A percentile compares a stretch with the other conserved stretches of the same genome.
phyloP scores from a whole-genome alignment of 2,888 invertebrate genomes.

The Hydroisotoma schaefferi region DNA sequence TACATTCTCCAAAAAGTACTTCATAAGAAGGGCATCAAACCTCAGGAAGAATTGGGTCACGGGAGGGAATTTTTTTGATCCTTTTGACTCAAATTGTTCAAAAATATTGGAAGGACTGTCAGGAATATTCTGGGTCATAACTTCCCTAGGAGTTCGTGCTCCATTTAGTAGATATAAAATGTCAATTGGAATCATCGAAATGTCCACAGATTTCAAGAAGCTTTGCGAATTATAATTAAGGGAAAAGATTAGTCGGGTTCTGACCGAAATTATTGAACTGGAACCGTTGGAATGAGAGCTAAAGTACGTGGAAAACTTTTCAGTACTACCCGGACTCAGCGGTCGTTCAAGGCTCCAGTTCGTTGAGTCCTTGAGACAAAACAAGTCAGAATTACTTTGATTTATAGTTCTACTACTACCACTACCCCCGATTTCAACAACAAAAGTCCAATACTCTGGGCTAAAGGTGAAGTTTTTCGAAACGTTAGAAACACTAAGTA shows the following conservation, averaged over 20 bases:
- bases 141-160: not conserved
- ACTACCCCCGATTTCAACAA: constrained; percentile 15
- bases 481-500: constrained; percentile 26
- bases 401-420: no score
- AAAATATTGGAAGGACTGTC: not conserved
- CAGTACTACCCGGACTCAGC: constrained; percentile 21
- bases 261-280: constrained; percentile 7
- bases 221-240: constrained; percentile 18
- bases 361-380: constrained; percentile 12
- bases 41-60: constrained; percentile 30
- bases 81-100: not conserved
- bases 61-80: constrained; percentile 13
- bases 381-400: no score
- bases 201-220: constrained; percentile 17
- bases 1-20: constrained; percentile 24
- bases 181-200: constrained; percentile 21
- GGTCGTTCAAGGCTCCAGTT: constrained; percentile 29
- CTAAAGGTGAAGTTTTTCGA: constrained; percentile 25
- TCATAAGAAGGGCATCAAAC: constrained; percentile 17
- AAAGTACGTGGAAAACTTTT: constrained; percentile 27
- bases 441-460: constrained; percentile 29
- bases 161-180: constrained; percentile 30
- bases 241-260: constrained; percentile 21
- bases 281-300: not conserved
- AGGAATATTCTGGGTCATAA: not conserved